phyloP scores from a whole-genome alignment of 2,113 vertebrate genomes.

The Bos javanicus region DNA sequence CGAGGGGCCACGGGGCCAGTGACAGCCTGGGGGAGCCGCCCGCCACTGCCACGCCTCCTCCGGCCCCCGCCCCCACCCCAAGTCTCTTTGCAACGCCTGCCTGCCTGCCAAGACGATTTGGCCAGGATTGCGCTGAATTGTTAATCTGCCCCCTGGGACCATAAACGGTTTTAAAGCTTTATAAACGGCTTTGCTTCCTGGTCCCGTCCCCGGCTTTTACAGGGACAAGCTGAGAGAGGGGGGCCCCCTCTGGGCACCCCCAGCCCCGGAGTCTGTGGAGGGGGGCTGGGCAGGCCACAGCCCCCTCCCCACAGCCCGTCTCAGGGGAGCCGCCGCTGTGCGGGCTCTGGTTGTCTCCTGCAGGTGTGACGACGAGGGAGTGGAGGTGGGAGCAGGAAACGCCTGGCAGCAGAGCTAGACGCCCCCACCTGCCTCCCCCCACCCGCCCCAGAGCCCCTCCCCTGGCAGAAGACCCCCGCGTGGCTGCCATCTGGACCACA shows the following conservation, averaged over 20 bases:
- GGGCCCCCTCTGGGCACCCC: neutral
- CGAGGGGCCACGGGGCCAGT: rapidly evolving
- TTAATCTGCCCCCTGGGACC: constrained; percentile 52
- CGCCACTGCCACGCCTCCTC: rapidly evolving
- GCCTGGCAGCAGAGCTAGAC: constrained; percentile 33
- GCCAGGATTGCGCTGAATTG: neutral
- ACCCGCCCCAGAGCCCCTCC: neutral
- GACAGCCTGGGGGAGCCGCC: neutral
- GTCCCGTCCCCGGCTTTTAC: neutral
- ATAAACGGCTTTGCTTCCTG: constrained; percentile 31
- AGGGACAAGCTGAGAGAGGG: neutral
- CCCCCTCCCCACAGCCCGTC: neutral
- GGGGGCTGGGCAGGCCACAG: rapidly evolving
- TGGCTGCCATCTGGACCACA: neutral
- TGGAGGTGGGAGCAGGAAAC: neutral
- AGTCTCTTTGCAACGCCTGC: neutral
- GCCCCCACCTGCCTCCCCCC: constrained; percentile 1
- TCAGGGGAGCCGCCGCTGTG: neutral
- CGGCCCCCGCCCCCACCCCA: neutral
- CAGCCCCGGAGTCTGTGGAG: neutral
- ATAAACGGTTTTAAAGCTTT: constrained; percentile 61
- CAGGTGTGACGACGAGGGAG: rapidly evolving
- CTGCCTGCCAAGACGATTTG: neutral
- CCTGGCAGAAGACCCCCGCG: neutral
- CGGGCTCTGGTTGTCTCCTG: neutral